Conservation (phyloP, 2,797 vertebrate genomes). For the Myotis vivesi region DNA sequence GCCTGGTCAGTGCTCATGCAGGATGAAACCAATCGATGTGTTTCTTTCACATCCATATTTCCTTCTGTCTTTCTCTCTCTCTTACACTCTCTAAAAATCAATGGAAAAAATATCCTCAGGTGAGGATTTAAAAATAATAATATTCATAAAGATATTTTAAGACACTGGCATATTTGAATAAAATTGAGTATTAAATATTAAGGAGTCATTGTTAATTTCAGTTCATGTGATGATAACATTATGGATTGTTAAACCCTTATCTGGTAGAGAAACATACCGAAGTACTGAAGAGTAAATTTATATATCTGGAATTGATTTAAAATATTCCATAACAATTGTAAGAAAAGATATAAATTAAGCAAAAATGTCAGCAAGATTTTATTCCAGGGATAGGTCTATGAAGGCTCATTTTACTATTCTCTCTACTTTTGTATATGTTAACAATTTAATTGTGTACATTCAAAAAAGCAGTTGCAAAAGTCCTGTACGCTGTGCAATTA, state of each 20-base stretch:
- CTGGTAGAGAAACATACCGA: neutral
- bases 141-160: neutral
- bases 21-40: neutral
- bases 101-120: neutral
- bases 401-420: neutral
- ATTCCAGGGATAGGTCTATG: neutral
- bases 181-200: constrained; percentile 2
- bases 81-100: neutral
- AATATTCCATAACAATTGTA: constrained; percentile 30
- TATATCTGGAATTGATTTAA: neutral
- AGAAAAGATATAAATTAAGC: neutral
- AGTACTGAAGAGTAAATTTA: neutral
- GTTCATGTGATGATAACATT: neutral
- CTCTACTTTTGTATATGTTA: neutral
- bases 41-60: neutral
- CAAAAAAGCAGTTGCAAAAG: constrained; percentile 25
- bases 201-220: neutral
- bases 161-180: neutral
- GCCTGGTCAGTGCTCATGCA: too few species aligned
- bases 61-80: neutral
- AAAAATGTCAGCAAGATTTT: constrained; percentile 7
- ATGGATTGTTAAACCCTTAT: neutral
- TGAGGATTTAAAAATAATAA: too few species aligned
- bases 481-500: neutral
- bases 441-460: neutral